Conservation (phyloP, 2,888 invertebrate species). For the Chrysolina oricalcia region DNA sequence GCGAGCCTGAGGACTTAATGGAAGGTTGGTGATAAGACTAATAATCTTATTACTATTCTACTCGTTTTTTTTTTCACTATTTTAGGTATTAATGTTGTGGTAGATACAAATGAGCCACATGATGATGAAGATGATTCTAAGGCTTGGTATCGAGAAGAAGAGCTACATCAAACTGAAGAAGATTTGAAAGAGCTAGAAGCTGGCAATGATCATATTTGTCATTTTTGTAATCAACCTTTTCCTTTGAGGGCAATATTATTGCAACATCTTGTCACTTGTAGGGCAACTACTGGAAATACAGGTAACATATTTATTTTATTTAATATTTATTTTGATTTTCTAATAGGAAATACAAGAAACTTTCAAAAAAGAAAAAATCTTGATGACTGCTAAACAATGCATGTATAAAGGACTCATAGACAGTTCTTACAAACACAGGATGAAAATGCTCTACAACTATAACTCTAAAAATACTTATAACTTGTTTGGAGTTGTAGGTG, state of each 20-base stretch:
- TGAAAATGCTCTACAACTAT: too few relatives aligned
- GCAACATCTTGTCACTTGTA: slow-evolving; percentile 69
- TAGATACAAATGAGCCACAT: slow-evolving; percentile 74
- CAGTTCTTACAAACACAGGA: too few relatives aligned
- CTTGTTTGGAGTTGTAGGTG: too few relatives aligned
- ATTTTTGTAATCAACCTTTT: slow-evolving; percentile 70
- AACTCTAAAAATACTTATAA: too few relatives aligned
- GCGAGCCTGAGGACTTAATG: slow-evolving; percentile 90
- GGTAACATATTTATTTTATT: slow-evolving; percentile 54
- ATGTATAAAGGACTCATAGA: too few relatives aligned
- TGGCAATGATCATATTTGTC: slow-evolving; percentile 68
- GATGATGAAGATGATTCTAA: slow-evolving; percentile 67
- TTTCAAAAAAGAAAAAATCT: too few relatives aligned
- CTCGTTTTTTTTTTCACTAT: not conserved
- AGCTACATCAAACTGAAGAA: slow-evolving; percentile 71
- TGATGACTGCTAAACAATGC: too few relatives aligned
- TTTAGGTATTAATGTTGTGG: slow-evolving; percentile 82
- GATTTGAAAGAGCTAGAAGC: slow-evolving; percentile 71
- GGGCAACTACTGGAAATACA: slow-evolving; percentile 63
- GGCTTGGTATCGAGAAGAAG: slow-evolving; percentile 70
- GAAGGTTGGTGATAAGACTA: slow-evolving; percentile 72
- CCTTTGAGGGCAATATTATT: slow-evolving; percentile 67
- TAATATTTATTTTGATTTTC: not conserved
- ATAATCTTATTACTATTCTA: not conserved
- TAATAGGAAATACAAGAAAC: too few relatives aligned